phyloP scores from a whole-genome alignment of 2,888 invertebrate genomes.

The Drosophila longiperda region DNA sequence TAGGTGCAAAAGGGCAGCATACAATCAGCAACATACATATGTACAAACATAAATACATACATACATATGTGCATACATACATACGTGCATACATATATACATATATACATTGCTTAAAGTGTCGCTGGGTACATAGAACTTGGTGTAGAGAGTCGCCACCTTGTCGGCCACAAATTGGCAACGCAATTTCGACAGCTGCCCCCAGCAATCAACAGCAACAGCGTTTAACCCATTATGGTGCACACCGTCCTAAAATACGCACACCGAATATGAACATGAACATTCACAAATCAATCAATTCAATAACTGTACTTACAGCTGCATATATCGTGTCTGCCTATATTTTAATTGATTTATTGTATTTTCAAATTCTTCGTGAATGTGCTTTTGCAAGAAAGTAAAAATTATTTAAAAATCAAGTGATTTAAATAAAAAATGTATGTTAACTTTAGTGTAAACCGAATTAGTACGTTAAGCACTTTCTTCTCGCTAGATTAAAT shows the following conservation, averaged over 20 bases:
- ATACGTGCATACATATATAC: not conserved
- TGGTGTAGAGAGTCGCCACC: constrained; percentile 26
- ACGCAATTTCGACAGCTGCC: constrained; percentile 63
- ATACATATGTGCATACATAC: not conserved
- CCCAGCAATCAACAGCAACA: constrained; percentile 50
- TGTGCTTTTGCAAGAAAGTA: not conserved
- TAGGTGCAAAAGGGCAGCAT: constrained; percentile 12
- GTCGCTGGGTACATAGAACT: constrained; percentile 3
- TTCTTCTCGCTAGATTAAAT: not conserved
- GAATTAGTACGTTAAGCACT: not conserved
- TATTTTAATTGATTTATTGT: too few relatives aligned
- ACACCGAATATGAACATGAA: not conserved
- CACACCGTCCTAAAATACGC: constrained; percentile 31
- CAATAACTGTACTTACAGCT: constrained; percentile 2
- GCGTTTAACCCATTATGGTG: constrained; percentile 52
- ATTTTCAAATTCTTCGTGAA: not conserved
- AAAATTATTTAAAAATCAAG: not conserved
- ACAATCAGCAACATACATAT: constrained; percentile 3
- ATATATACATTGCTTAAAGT: constrained; percentile 9
- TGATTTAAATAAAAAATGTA: not conserved
- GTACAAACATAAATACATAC: not conserved
- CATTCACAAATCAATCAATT: constrained; percentile 16
- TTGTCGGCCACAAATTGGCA: constrained; percentile 62
- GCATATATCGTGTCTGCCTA: not conserved
- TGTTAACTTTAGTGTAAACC: not conserved